These are phyloP conservation scores for Platysteira castanea DNA, from an alignment of 2,113 vertebrate species.

Conservation along the genomic window DNA sequence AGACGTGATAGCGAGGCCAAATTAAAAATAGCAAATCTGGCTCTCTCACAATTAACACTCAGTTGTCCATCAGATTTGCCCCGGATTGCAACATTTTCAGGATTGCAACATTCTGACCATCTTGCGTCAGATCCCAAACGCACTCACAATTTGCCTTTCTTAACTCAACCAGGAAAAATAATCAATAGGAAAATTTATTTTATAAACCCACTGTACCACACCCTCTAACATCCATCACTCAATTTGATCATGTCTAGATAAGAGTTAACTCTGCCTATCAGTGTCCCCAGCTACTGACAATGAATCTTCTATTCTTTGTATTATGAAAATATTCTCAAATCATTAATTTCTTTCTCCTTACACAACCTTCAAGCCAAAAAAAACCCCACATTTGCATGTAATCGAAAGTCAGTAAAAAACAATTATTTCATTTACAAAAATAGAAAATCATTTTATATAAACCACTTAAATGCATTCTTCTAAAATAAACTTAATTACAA, in stretches of 20 bases:
- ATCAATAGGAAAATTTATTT: neutral
- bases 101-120: neutral
- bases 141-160: neutral
- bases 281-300: neutral
- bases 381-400: neutral
- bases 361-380: slow-evolving; percentile 5
- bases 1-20: slow-evolving; percentile 54
- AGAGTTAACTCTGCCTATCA: neutral
- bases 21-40: slow-evolving; percentile 48
- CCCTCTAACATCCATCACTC: neutral
- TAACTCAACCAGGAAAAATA: neutral
- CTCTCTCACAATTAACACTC: slow-evolving; percentile 34
- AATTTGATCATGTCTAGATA: neutral
- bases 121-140: neutral
- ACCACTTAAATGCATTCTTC: slow-evolving; percentile 18
- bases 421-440: slow-evolving; percentile 61
- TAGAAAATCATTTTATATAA: slow-evolving; percentile 42
- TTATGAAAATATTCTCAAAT: neutral
- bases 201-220: neutral
- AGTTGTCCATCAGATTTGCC: neutral
- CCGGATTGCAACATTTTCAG: neutral
- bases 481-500: slow-evolving; percentile 59
- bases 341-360: slow-evolving; percentile 17
- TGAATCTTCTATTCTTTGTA: rapidly evolving
- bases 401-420: slow-evolving; percentile 43